phyloP scores from a whole-genome alignment of 1,140 invertebrate species.

The Nomia melanderi region DNA sequence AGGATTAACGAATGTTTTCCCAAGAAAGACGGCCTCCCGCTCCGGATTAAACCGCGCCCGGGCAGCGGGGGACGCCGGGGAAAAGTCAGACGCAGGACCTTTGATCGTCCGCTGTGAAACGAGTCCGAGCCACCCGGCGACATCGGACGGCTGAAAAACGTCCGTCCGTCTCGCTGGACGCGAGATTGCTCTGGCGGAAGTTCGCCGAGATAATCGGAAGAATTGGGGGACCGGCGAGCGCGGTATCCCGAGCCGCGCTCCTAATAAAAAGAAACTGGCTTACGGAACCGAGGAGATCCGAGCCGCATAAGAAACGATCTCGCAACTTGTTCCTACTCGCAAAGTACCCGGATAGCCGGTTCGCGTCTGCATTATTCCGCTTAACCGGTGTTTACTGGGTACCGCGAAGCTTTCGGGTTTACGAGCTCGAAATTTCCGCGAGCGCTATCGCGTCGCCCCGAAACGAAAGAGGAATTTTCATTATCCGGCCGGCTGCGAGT shows the following conservation, averaged over 20 bases:
- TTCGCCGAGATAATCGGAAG: not conserved
- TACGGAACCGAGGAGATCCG: not conserved
- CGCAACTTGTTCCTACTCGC: conserved; percentile 16
- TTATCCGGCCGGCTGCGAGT: too few relatives aligned
- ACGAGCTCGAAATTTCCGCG: not conserved
- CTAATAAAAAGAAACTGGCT: conserved; percentile 12
- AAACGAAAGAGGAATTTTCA: too few relatives aligned
- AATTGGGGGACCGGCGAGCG: not conserved
- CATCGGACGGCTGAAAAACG: not conserved
- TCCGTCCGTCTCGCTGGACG: not conserved
- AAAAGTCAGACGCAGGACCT: not conserved
- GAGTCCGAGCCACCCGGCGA: not conserved
- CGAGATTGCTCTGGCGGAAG: not conserved
- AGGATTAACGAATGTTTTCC: too few relatives aligned
- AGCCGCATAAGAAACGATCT: conserved; percentile 19
- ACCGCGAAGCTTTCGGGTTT: conserved; percentile 22
- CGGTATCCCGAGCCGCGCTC: not conserved
- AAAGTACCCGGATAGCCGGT: not conserved
- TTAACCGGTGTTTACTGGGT: conserved; percentile 31
- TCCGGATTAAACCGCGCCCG: conserved; percentile 6
- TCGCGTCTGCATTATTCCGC: not conserved
- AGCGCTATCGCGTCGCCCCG: too few relatives aligned
- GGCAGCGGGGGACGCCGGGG: conserved; percentile 6
- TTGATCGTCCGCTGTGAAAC: conserved; percentile 2
- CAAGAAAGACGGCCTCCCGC: too few relatives aligned